A percentile compares a stretch with the other conserved stretches of the same genome.
Conservation (phyloP, 1,140 invertebrate species). For the Cotesia glomerata region DNA sequence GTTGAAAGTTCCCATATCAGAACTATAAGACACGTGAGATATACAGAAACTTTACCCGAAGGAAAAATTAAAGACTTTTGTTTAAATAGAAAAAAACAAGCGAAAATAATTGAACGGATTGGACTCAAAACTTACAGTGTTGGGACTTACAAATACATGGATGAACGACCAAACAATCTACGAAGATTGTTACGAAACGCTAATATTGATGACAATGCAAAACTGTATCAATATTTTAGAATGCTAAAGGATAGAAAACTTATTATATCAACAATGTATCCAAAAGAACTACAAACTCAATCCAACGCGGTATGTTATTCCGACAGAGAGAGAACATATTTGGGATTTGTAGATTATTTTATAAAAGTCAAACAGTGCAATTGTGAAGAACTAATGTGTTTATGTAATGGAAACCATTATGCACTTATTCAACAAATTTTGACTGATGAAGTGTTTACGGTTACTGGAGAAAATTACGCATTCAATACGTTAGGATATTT, state of each 20-base stretch:
- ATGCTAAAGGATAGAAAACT: neutral
- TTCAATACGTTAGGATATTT: neutral
- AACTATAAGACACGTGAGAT: neutral
- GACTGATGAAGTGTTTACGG: neutral
- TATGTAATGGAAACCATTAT: neutral
- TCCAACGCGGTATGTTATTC: neutral
- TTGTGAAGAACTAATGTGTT: neutral
- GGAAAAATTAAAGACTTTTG: neutral
- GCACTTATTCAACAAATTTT: neutral
- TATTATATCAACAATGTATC: neutral
- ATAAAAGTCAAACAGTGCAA: neutral
- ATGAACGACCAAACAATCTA: neutral
- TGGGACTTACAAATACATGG: neutral
- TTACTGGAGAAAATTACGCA: neutral
- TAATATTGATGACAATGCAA: neutral
- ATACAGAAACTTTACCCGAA: neutral
- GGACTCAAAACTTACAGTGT: neutral
- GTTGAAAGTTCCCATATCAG: neutral
- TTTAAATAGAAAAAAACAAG: slow-evolving; percentile 4
- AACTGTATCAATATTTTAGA: neutral
- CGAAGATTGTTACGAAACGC: neutral
- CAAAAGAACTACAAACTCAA: neutral
- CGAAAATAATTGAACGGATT: neutral
- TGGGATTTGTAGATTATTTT: neutral
- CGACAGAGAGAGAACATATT: neutral